Evolutionary conservation across 2,888 invertebrate species (phyloP), one percentile per base, ranked within the genome.

Genomic region (Meta bourneti): DNA sequence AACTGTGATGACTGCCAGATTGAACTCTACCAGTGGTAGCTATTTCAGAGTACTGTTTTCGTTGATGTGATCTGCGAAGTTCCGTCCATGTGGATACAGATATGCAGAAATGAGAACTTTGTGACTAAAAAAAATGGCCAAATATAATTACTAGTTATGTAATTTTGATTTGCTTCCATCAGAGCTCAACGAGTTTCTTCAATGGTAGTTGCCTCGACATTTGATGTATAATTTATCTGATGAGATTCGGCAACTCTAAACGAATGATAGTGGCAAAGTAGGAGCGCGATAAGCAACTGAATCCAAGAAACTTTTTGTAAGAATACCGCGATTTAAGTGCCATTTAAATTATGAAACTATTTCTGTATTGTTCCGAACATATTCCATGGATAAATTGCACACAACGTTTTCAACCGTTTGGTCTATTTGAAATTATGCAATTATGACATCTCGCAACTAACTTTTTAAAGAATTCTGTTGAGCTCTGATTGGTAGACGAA

Each of bases 1-100:
- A 71, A 81, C 82, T 82, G 82, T 87, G 87, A 87, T 87, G 87
- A 54, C 34, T 20, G 19, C 80, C 54, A 19, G 75, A 69, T 51
- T 48, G 79, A 70, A 19, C 19, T 83, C 77, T 77, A 51, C 16
- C 77, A 51, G 16, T 51, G 77, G 70, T 19, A 16, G 61, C 61
- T 61, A 61, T 16, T 8, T 61, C 5, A 61, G 61, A 61, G 61
- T 16, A 61, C 61, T 61, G 61, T 61, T 61, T 61, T 61, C 34
- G 34, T 34, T 34, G 34, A 34, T 34, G 34, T 34, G 34, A 34
- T 34, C 16, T 61, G 61, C 61, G 61, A 61, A 61, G 11, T 11
- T 61, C 61, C 61, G 61, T 61, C 61, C 61, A 61, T 61, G 61
- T 61, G 11, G 61, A 16, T 61, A 61, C 61, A 61, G 61, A 61